Evolutionary conservation across 2,113 vertebrate genomes (phyloP).

Genomic region (Crotalus horridus): DNA sequence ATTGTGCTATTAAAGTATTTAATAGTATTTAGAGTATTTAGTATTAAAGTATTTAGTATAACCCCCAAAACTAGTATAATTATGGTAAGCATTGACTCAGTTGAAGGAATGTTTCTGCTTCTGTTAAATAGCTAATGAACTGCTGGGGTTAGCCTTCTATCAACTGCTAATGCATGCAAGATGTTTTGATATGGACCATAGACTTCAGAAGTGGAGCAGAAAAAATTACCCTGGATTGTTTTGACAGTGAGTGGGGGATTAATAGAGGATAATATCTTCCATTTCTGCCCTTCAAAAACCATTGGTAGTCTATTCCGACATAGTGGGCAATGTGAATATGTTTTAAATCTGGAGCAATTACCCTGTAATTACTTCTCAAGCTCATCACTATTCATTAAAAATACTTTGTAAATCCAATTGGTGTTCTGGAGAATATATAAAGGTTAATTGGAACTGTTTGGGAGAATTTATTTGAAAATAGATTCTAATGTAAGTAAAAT

Average conservation of each 20-base stretch:
- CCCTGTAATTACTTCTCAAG: not conserved
- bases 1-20: not conserved
- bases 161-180: not conserved
- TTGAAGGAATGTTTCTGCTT: not conserved
- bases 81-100: not conserved
- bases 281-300: not conserved
- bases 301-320: not conserved
- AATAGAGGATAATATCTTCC: not conserved
- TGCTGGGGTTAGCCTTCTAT: not conserved
- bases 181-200: not conserved
- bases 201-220: not conserved
- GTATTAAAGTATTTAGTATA: not conserved
- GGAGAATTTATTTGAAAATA: not conserved
- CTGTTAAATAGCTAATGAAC: not conserved
- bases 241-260: not conserved
- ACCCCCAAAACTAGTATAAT: not conserved
- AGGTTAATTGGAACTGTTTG: not conserved
- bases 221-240: not conserved
- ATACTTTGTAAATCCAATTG: not conserved
- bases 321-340: not conserved
- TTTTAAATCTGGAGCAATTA: not conserved
- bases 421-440: not conserved
- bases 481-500: not conserved
- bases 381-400: not conserved
- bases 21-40: too few relatives aligned